Conservation (phyloP, 1,140 invertebrate genomes). For the Cotesia vestalis region DNA sequence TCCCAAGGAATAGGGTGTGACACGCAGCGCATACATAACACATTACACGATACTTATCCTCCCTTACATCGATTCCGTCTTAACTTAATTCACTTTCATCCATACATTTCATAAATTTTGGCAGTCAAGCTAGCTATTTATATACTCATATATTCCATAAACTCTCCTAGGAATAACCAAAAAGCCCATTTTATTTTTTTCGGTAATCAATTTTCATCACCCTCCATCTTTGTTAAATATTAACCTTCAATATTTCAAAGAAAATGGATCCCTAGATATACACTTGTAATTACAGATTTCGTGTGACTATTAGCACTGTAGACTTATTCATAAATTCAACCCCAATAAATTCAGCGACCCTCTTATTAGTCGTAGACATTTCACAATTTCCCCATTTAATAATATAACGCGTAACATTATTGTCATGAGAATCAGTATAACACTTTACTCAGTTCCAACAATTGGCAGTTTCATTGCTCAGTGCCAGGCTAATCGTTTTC, state of each 20-base stretch:
- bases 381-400: neutral
- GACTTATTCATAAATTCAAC: neutral
- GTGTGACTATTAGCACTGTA: conserved; percentile 21
- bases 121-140: neutral
- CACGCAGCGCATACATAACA: neutral
- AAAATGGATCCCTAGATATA: neutral
- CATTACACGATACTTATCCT: conserved; percentile 1
- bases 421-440: neutral
- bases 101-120: neutral
- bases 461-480: no score
- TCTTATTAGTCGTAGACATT: neutral
- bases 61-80: conserved; percentile 28
- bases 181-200: conserved; percentile 16
- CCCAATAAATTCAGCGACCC: neutral
- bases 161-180: conserved; percentile 2
- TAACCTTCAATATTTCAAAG: conserved; percentile 19
- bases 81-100: conserved; percentile 22
- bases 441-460: neutral
- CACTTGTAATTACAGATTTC: conserved; percentile 30
- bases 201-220: conserved; percentile 25
- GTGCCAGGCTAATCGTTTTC: no score
- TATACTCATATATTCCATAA: neutral
- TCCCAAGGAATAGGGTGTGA: neutral
- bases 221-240: conserved; percentile 26
- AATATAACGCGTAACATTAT: no score